These are phyloP conservation scores for Candoia aspera DNA, from an alignment of 2,113 vertebrate genomes.

Conservation along the genomic window DNA sequence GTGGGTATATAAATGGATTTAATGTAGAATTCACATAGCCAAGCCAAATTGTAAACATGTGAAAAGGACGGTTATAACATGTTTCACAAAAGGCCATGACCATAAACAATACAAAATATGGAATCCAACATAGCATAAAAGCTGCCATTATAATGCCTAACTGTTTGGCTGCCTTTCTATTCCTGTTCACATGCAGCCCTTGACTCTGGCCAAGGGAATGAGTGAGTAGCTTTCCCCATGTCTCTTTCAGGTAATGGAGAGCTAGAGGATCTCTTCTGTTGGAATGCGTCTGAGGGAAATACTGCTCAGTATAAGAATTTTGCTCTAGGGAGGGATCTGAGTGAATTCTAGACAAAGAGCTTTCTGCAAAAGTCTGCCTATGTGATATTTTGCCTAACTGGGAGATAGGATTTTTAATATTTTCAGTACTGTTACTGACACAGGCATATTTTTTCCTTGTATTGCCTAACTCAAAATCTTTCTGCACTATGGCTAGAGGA, in stretches of 20 bases:
- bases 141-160: constrained; percentile 90
- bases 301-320: not conserved
- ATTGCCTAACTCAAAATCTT: constrained; percentile 45
- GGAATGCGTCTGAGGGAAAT: not conserved
- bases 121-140: constrained; percentile 95
- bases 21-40: constrained; percentile 96
- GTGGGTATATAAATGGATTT: constrained; percentile 93
- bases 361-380: constrained; percentile 70
- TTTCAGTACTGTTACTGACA: constrained; percentile 57
- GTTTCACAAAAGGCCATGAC: constrained; percentile 84
- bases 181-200: constrained; percentile 79
- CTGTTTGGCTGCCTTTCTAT: constrained; percentile 92
- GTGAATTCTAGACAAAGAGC: not conserved
- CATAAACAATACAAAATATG: constrained; percentile 93
- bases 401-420: constrained; percentile 61
- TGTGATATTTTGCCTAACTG: constrained; percentile 67
- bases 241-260: constrained; percentile 76
- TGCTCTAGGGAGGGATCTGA: not conserved
- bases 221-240: constrained; percentile 81
- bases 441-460: constrained; percentile 41
- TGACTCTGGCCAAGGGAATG: constrained; percentile 76
- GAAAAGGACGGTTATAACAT: constrained; percentile 77
- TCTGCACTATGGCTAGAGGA: constrained; percentile 47
- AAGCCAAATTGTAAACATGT: constrained; percentile 94
- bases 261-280: constrained; percentile 56